A percentile compares a stretch with the other conserved stretches of the same genome.
Conservation (phyloP, 2,797 vertebrate species). For the Betta splendens region DNA sequence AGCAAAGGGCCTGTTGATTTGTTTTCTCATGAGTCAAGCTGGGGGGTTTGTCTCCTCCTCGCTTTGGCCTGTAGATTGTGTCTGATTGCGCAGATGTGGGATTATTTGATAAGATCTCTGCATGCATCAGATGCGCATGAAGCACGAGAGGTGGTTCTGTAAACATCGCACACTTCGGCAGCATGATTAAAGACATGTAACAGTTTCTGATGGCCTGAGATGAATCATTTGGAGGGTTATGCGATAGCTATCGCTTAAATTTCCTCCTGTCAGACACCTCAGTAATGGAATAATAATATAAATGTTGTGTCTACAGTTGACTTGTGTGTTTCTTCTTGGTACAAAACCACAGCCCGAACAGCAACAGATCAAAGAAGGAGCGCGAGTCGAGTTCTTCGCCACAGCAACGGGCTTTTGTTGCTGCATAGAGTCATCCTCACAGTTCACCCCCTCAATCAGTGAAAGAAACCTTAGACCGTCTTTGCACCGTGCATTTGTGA, state of each 20-base stretch:
- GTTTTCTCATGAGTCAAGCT: constrained; percentile 38
- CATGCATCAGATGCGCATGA: constrained; percentile 35
- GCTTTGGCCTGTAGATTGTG: constrained; percentile 14
- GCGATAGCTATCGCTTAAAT: constrained; percentile 31
- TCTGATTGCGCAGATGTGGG: constrained; percentile 34
- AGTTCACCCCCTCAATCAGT: constrained; percentile 1
- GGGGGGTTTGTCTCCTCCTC: constrained; percentile 16
- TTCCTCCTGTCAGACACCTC: constrained; percentile 23
- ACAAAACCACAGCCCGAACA: too few relatives aligned
- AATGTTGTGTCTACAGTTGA: constrained; percentile 55
- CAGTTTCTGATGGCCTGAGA: constrained; percentile 23
- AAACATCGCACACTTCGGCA: constrained; percentile 28
- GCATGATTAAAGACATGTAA: constrained; percentile 50
- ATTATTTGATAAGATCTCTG: constrained; percentile 40
- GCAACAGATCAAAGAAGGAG: too few relatives aligned
- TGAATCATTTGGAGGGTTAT: constrained; percentile 29
- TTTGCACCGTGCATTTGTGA: constrained; percentile 22
- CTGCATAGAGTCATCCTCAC: too few relatives aligned
- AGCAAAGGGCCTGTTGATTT: constrained; percentile 24
- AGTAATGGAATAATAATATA: constrained; percentile 10
- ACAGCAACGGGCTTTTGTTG: too few relatives aligned
- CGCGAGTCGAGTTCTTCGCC: too few relatives aligned
- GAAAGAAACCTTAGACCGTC: constrained; percentile 19
- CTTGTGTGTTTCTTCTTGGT: neutral
- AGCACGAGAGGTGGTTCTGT: constrained; percentile 28